These are phyloP conservation scores for Lithophane semibrunnea DNA, from an alignment of 2,888 invertebrate species.

Conservation along the genomic window DNA sequence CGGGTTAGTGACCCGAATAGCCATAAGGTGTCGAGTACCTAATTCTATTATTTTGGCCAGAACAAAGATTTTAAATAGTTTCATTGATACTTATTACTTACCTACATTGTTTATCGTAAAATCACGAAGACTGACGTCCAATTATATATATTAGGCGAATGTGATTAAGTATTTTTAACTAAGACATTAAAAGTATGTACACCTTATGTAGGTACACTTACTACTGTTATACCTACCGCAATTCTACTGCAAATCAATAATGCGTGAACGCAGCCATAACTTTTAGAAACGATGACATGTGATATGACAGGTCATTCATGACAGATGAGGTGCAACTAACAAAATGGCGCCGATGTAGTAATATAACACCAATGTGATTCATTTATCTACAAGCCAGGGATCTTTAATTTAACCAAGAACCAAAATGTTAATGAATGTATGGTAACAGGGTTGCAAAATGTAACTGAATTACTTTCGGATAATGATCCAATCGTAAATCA, in stretches of 20 bases:
- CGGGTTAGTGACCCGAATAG: conserved; percentile 20
- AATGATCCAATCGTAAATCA: background rate
- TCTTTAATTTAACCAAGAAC: background rate
- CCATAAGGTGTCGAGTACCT: background rate
- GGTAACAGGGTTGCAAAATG: background rate
- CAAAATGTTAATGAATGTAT: background rate
- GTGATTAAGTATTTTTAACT: background rate
- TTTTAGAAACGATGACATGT: conserved; percentile 28
- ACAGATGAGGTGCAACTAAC: conserved; percentile 39
- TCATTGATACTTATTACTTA: background rate
- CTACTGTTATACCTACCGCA: background rate
- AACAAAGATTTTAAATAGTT: background rate
- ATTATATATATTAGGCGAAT: conserved; percentile 12
- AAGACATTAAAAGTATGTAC: too few relatives aligned
- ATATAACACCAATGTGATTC: background rate
- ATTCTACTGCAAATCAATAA: background rate
- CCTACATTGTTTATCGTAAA: background rate
- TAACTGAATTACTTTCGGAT: background rate
- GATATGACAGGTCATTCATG: conserved; percentile 16
- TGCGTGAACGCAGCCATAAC: conserved; percentile 32
- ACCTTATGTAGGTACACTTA: background rate
- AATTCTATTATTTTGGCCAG: background rate
- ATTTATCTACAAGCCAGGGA: background rate
- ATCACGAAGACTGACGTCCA: background rate
- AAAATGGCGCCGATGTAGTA: conserved; percentile 26